phyloP scores from a whole-genome alignment of 2,113 vertebrate species.

The Felis chaus region DNA sequence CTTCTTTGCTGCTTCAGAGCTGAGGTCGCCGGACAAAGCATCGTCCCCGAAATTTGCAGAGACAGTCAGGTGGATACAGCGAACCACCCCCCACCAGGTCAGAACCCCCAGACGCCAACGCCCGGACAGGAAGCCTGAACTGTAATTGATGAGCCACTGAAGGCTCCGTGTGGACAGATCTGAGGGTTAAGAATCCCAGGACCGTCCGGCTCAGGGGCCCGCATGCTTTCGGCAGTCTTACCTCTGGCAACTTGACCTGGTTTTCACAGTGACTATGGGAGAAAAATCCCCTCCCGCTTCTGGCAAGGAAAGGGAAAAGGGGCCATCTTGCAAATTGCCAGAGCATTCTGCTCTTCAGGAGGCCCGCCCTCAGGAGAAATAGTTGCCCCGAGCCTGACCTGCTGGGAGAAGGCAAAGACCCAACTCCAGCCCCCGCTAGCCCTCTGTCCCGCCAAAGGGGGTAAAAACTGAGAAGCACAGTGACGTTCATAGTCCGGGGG shows the following conservation, averaged over 20 bases:
- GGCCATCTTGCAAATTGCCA: not conserved
- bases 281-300: not conserved
- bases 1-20: not conserved
- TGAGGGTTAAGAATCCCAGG: too few relatives aligned
- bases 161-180: not conserved
- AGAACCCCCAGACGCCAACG: rapidly evolving
- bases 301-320: not conserved
- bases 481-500: too few relatives aligned
- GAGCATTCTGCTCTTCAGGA: not conserved
- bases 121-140: not conserved
- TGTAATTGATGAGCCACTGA: rapidly evolving
- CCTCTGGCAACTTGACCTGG: not conserved
- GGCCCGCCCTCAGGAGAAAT: not conserved
- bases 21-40: not conserved
- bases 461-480: too few relatives aligned
- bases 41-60: not conserved
- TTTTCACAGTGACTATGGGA: not conserved
- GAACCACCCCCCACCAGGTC: rapidly evolving
- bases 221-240: not conserved
- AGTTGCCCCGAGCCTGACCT: not conserved
- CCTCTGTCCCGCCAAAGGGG: not conserved
- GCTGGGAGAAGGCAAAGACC: not conserved
- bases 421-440: too few relatives aligned
- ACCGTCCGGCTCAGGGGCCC: rapidly evolving
- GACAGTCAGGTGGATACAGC: rapidly evolving